phyloP scores from a whole-genome alignment of 2,888 invertebrate species.

The Siphlonurus alternatus region DNA sequence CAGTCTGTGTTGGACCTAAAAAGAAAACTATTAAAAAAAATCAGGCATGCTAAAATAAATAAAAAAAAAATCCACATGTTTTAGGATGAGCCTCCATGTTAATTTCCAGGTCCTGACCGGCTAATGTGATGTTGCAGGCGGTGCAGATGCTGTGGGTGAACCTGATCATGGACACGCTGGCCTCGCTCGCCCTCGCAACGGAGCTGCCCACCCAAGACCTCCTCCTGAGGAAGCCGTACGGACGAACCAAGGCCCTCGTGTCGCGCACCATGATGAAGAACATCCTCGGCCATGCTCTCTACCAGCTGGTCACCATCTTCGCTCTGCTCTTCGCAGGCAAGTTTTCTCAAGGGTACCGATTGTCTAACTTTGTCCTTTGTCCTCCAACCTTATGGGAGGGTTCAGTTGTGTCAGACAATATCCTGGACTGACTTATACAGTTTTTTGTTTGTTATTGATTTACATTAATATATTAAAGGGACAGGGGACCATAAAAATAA shows the following conservation, averaged over 20 bases:
- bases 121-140: too few relatives aligned
- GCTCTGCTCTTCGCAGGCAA: constrained; percentile 33
- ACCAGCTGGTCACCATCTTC: constrained; percentile 36
- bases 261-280: constrained; percentile 39
- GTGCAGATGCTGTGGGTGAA: constrained; percentile 45
- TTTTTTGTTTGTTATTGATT: too few relatives aligned
- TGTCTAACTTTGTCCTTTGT: background rate
- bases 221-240: constrained; percentile 32
- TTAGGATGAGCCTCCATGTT: too few relatives aligned
- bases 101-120: too few relatives aligned
- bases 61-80: too few relatives aligned
- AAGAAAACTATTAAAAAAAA: too few relatives aligned
- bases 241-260: constrained; percentile 34
- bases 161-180: constrained; percentile 41
- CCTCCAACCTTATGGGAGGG: background rate
- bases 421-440: too few relatives aligned
- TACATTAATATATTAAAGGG: too few relatives aligned
- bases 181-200: constrained; percentile 38
- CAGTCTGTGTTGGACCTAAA: too few relatives aligned
- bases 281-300: constrained; percentile 36
- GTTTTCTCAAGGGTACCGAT: constrained; percentile 22
- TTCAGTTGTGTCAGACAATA: too few relatives aligned
- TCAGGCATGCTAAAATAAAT: too few relatives aligned
- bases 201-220: constrained; percentile 35
- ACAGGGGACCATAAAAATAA: too few relatives aligned